Conservation (phyloP, 2,888 invertebrate species). For the Eledona agricola region DNA sequence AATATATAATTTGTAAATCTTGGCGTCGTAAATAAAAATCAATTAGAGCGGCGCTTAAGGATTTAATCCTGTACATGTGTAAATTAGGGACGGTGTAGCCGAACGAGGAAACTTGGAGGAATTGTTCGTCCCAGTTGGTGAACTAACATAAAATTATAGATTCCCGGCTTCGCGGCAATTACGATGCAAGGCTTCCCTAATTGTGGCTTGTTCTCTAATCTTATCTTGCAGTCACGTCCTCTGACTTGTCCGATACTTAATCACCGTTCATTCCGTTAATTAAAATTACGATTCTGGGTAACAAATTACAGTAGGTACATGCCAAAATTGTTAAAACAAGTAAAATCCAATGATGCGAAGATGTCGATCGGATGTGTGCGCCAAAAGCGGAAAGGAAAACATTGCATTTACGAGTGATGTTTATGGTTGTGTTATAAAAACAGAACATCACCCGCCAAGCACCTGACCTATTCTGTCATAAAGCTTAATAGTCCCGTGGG, state of each 20-base stretch:
- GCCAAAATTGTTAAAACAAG: too few species aligned
- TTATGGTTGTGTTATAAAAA: conserved; percentile 56
- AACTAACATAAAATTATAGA: conserved; percentile 57
- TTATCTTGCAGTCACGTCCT: conserved; percentile 54
- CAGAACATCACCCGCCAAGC: conserved; percentile 47
- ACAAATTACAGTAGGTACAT: too few species aligned
- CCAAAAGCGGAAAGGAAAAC: conserved; percentile 42
- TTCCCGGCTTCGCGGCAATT: conserved; percentile 53
- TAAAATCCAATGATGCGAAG: too few species aligned
- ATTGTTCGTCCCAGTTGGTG: conserved; percentile 37
- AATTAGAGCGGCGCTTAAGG: too few species aligned
- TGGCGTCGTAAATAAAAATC: too few species aligned
- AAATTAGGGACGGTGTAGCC: conserved; percentile 1
- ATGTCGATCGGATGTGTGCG: conserved; percentile 18
- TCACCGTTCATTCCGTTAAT: conserved; percentile 25
- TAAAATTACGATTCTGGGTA: too few species aligned
- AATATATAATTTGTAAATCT: too few species aligned
- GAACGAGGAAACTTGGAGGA: background rate
- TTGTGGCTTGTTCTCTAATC: conserved; percentile 59
- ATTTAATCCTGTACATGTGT: conserved; percentile 6
- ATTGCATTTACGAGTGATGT: conserved; percentile 52
- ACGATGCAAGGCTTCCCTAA: conserved; percentile 56
- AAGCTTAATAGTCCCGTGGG: conserved; percentile 56
- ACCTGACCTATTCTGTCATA: conserved; percentile 58
- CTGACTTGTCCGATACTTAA: conserved; percentile 32